Evolutionary conservation across 2,888 invertebrate genomes (phyloP).

Genomic region (Liposcelis brunnea): DNA sequence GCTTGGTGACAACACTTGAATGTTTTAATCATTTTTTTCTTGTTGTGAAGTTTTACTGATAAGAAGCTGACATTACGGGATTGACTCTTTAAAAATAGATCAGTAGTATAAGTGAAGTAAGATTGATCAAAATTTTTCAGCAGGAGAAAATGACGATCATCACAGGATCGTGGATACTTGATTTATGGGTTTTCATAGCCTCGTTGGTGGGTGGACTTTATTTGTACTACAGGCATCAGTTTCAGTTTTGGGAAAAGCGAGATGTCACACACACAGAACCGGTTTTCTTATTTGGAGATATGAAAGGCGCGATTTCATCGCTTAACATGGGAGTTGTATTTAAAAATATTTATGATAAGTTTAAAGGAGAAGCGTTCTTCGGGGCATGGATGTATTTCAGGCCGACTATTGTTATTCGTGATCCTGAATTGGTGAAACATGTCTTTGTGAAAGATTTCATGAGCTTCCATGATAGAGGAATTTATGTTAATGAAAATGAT

Average conservation of each 20-base stretch:
- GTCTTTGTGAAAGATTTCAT: constrained; percentile 43
- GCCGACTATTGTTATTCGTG: constrained; percentile 42
- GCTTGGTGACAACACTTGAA: no score
- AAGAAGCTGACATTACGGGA: no score
- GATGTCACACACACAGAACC: constrained; percentile 10
- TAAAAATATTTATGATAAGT: not conserved
- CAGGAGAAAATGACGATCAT: no score
- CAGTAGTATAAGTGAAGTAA: no score
- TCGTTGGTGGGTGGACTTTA: not conserved
- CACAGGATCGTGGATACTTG: no score
- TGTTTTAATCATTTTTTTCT: no score
- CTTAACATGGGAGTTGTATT: not conserved
- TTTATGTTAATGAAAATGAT: constrained; percentile 38
- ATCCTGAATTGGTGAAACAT: constrained; percentile 36
- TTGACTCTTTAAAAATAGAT: no score
- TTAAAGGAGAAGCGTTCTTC: not conserved
- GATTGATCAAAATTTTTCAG: no score
- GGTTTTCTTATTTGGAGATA: constrained; percentile 8
- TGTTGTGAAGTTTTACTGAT: no score
- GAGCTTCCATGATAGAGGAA: constrained; percentile 46
- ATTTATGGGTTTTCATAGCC: no score
- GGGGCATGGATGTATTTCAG: constrained; percentile 22
- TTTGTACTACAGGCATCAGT: constrained; percentile 9
- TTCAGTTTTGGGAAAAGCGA: constrained; percentile 11
- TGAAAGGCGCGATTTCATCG: not conserved